phyloP scores from a whole-genome alignment of 2,113 vertebrate species.

The Mastomys natalensis region DNA sequence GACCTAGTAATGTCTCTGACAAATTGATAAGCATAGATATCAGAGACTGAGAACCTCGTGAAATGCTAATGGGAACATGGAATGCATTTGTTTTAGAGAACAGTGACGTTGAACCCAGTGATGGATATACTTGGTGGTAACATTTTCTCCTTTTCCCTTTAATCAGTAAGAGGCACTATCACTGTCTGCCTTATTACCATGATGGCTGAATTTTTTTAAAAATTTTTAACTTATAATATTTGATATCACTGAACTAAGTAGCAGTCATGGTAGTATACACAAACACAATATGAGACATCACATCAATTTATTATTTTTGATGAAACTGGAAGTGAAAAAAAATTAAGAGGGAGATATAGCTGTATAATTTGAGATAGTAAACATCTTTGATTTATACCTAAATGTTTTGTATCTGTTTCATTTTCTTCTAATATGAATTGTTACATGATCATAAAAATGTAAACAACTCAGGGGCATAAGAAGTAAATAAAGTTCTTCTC shows the following conservation, averaged over 20 bases:
- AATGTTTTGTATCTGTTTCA: not conserved
- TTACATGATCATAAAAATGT: constrained; percentile 26
- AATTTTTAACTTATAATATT: not conserved
- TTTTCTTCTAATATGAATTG: constrained; percentile 32
- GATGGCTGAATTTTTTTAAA: not conserved
- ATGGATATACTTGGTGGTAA: not conserved
- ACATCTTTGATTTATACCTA: constrained; percentile 14
- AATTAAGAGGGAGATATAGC: not conserved
- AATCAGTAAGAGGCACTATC: constrained; percentile 41
- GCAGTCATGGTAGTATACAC: not conserved
- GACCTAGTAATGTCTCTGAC: constrained; percentile 40
- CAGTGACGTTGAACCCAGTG: not conserved
- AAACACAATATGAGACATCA: not conserved
- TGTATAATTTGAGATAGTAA: not conserved
- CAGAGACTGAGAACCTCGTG: not conserved
- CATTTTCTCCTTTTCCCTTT: not conserved
- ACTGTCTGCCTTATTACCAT: constrained; percentile 3
- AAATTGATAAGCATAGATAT: constrained; percentile 49
- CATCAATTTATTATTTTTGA: not conserved
- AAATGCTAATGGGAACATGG: constrained; percentile 54
- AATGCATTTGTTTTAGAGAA: constrained; percentile 60
- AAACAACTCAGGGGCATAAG: not conserved
- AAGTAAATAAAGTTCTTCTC: not conserved
- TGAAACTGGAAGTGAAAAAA: constrained; percentile 8
- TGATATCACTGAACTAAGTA: not conserved